These are phyloP conservation scores for Dicyrtomina minuta DNA, from an alignment of 2,888 invertebrate species.

Conservation along the genomic window DNA sequence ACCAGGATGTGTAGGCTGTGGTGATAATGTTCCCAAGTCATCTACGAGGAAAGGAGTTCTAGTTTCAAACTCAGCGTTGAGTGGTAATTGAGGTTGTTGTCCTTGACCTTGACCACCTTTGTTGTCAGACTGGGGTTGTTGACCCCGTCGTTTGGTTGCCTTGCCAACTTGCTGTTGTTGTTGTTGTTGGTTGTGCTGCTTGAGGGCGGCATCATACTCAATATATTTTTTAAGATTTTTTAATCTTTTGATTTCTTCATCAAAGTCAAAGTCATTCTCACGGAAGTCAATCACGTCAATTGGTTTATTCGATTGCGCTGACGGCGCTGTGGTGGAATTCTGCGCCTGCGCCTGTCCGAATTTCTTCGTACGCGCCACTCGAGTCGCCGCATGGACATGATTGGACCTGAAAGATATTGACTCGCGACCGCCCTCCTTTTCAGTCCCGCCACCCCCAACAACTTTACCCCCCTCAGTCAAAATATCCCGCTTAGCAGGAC, in stretches of 20 bases:
- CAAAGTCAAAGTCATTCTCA: conserved; percentile 28
- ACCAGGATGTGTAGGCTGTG: too few relatives aligned
- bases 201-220: background rate
- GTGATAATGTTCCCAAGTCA: too few relatives aligned
- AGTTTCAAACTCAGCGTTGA: too few relatives aligned
- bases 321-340: too few relatives aligned
- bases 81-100: background rate
- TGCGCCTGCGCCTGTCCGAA: background rate
- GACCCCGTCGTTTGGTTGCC: too few relatives aligned
- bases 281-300: conserved; percentile 1
- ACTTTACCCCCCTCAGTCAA: too few relatives aligned
- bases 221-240: conserved; percentile 13
- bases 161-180: background rate
- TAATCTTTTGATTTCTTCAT: conserved; percentile 15
- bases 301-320: background rate
- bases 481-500: too few relatives aligned
- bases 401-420: background rate
- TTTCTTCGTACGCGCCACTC: background rate
- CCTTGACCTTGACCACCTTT: background rate
- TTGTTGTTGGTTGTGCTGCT: background rate
- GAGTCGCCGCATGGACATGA: background rate
- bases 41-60: too few relatives aligned
- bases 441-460: too few relatives aligned
- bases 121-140: too few relatives aligned
- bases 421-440: background rate